A percentile compares a stretch with the other conserved stretches of the same genome.
phyloP scores from a whole-genome alignment of 2,888 invertebrate species.

The Leucania comma region DNA sequence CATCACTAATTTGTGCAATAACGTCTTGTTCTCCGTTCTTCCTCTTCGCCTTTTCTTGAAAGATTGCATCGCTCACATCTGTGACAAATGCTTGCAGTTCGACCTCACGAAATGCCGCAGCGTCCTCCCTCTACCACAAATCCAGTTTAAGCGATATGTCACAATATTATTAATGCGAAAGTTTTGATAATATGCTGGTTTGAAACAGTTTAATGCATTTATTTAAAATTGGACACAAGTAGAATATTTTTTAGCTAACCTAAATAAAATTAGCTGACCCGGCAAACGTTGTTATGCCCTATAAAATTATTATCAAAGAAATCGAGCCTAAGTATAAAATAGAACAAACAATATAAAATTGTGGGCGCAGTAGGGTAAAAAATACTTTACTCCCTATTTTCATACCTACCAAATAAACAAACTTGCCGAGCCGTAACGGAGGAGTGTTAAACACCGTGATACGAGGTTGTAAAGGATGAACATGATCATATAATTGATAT shows the following conservation, averaged over 20 bases:
- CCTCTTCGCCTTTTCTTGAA: slow-evolving; percentile 19
- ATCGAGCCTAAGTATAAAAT: too few species aligned
- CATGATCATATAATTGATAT: neutral
- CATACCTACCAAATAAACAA: too few species aligned
- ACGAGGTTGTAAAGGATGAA: too few species aligned
- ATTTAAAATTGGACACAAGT: neutral
- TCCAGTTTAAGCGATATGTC: slow-evolving; percentile 48
- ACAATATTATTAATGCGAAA: slow-evolving; percentile 52
- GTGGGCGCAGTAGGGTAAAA: too few species aligned
- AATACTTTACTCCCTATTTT: too few species aligned
- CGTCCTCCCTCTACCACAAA: slow-evolving; percentile 32
- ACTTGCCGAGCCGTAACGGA: too few species aligned
- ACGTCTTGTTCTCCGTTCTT: neutral
- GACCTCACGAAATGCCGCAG: slow-evolving; percentile 52
- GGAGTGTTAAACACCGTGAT: too few species aligned
- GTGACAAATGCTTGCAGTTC: slow-evolving; percentile 49
- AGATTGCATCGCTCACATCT: slow-evolving; percentile 29
- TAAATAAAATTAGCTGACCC: neutral
- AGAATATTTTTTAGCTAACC: neutral
- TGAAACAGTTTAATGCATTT: slow-evolving; percentile 12
- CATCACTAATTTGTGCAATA: slow-evolving; percentile 5
- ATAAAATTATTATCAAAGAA: too few species aligned
- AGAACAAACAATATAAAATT: too few species aligned
- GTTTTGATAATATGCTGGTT: slow-evolving; percentile 17
- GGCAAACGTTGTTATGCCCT: too few species aligned